Evolutionary conservation across 2,888 invertebrate species (phyloP).

Genomic region (Gnatocerus cornutus): DNA sequence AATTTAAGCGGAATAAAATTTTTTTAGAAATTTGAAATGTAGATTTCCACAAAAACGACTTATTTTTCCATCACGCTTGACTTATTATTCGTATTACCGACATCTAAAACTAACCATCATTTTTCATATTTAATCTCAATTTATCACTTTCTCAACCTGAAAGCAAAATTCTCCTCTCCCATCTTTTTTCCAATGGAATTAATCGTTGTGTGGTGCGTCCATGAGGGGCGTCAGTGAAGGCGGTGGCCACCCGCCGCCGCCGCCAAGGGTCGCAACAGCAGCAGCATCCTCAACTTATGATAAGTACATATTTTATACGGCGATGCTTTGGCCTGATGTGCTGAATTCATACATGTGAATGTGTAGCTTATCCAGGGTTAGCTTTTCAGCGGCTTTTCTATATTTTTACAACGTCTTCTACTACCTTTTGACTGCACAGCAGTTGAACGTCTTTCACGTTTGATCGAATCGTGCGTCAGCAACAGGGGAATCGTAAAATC

Average conservation of each 20-base stretch:
- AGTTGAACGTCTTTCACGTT: constrained; percentile 55
- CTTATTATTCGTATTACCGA: too few species aligned
- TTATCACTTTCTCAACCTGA: constrained; percentile 6
- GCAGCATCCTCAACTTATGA: constrained; percentile 65
- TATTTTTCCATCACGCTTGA: too few species aligned
- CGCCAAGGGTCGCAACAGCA: constrained; percentile 39
- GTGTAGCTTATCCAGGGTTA: constrained; percentile 70
- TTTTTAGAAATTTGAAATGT: too few species aligned
- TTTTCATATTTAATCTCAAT: constrained; percentile 2
- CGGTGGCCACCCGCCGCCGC: constrained; percentile 33
- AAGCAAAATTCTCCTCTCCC: constrained; percentile 9
- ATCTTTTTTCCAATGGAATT: constrained; percentile 15
- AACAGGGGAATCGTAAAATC: constrained; percentile 59
- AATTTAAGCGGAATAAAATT: too few species aligned
- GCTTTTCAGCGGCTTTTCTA: constrained; percentile 67
- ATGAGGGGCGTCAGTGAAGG: constrained; percentile 19
- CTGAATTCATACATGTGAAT: constrained; percentile 83
- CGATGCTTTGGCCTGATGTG: constrained; percentile 78
- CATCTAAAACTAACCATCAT: neutral
- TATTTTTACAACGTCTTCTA: constrained; percentile 65
- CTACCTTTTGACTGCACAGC: constrained; percentile 47
- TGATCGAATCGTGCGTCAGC: constrained; percentile 60
- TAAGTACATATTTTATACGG: constrained; percentile 70
- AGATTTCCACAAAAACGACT: too few species aligned
- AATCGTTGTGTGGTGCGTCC: constrained; percentile 21